Evolutionary conservation across 1,140 invertebrate species (phyloP), one percentile per base, ranked within the genome.

Genomic region (Helicorthomorpha holstii): DNA sequence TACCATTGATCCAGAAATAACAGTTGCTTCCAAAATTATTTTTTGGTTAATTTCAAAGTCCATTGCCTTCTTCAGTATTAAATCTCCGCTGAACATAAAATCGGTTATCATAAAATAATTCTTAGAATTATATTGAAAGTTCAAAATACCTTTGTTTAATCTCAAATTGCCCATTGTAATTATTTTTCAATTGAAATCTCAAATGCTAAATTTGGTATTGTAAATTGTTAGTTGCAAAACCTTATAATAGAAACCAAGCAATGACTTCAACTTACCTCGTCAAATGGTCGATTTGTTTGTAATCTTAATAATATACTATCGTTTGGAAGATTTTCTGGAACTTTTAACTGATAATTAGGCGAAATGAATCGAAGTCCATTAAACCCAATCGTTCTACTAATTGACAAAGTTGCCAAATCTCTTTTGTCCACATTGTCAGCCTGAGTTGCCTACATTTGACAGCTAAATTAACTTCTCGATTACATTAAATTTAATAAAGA

Each of bases 341-440:
- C 77, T 2, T 72, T 77, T 46, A 80, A 75, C 21, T 75, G 65
- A 66, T 84, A 90, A 50, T 78, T 75, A 44, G 76, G 73, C 55
- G 82, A 77, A n/a, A 82, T 67, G 65, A 91, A 93, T 52, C 71
- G 69, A 3, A 76, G 57, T 68, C 73, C 47, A 69, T 54, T 68
- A 58, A 51, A 73, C 61, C 60, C 64, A 67, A 69, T 64, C 59
- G 51, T 61, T 58, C 27, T 61, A 58, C 72, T 73, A 25, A 88
- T 69, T 48, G 82, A 77, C 29, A 91, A 69, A 0, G 87, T 90
- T 3, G 85, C 80, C 51, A 90, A 66, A 2, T 86, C 82, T 63
- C 87, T 91, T 42, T 87, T 75, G 68, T 92, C 89, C 0, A 78
- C 70, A 71, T 93, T 92, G 65, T 94, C 85, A 46, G 81, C 72